Evolutionary conservation across 1,140 invertebrate genomes (phyloP).

Genomic region (Manduca sexta): DNA sequence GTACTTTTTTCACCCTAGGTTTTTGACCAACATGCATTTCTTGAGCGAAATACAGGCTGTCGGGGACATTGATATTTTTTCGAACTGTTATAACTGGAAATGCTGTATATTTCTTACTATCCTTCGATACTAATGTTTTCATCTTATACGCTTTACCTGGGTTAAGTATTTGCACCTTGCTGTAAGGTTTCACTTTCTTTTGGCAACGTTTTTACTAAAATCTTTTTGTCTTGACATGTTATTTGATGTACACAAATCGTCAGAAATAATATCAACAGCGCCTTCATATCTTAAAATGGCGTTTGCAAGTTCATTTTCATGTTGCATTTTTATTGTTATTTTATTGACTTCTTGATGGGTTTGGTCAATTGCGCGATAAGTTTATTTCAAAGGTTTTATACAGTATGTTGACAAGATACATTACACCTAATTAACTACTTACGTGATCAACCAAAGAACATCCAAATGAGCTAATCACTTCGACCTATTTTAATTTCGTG

Average conservation of each 20-base stretch:
- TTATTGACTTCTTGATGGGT: constrained; percentile 31
- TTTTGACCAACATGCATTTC: constrained; percentile 18
- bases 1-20: constrained; percentile 18
- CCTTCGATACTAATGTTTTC: constrained; percentile 5
- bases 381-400: constrained; percentile 8
- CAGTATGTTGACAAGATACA: no score
- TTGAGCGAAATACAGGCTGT: constrained; percentile 28
- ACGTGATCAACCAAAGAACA: no score
- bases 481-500: no score
- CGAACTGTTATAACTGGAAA: constrained; percentile 10
- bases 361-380: constrained; percentile 35
- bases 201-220: constrained; percentile 16
- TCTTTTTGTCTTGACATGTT: constrained; percentile 11
- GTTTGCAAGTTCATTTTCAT: no score
- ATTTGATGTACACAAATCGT: constrained; percentile 10
- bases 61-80: constrained; percentile 16
- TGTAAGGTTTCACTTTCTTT: constrained; percentile 26
- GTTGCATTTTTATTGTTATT: constrained; percentile 25
- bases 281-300: constrained; percentile 6
- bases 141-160: constrained; percentile 3
- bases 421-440: no score
- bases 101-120: constrained; percentile 17
- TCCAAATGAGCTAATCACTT: no score
- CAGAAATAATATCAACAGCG: constrained; percentile 13
- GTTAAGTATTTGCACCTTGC: constrained; percentile 5